These are phyloP conservation scores for Percopsis omiscomaycus DNA, from an alignment of 2,797 vertebrate genomes.

Conservation along the genomic window DNA sequence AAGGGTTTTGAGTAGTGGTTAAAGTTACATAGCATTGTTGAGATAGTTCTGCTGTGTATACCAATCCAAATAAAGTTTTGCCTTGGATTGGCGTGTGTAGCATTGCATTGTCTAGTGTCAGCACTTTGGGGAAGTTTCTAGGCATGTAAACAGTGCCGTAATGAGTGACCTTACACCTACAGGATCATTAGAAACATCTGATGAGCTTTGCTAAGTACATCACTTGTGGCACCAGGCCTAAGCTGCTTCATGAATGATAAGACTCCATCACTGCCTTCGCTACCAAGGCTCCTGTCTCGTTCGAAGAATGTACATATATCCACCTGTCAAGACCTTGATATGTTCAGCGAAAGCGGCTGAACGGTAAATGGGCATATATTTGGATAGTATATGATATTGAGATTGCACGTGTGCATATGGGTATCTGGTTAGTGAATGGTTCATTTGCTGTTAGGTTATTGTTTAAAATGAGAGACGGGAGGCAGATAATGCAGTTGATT, in stretches of 20 bases:
- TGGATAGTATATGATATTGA: slow-evolving; percentile 31
- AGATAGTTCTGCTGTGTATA: slow-evolving; percentile 44
- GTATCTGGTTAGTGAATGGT: slow-evolving; percentile 25
- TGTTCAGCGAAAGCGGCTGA: background rate
- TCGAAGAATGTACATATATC: slow-evolving; percentile 52
- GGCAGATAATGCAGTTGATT: slow-evolving; percentile 48
- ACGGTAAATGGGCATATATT: background rate
- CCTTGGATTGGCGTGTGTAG: slow-evolving; percentile 47
- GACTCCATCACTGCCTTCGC: slow-evolving; percentile 59
- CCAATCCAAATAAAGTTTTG: slow-evolving; percentile 12
- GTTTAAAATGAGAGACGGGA: slow-evolving; percentile 15
- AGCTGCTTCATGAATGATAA: slow-evolving; percentile 28
- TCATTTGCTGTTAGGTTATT: slow-evolving; percentile 20
- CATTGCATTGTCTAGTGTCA: slow-evolving; percentile 30
- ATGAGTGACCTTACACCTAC: slow-evolving; percentile 50
- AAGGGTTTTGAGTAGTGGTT: slow-evolving; percentile 34
- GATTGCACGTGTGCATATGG: slow-evolving; percentile 52
- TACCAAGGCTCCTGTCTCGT: slow-evolving; percentile 53
- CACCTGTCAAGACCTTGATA: slow-evolving; percentile 1
- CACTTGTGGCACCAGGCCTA: slow-evolving; percentile 31
- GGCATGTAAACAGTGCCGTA: slow-evolving; percentile 42
- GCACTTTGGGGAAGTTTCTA: slow-evolving; percentile 32
- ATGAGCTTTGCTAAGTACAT: slow-evolving; percentile 29
- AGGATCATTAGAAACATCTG: slow-evolving; percentile 31
- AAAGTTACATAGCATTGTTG: slow-evolving; percentile 32